Evolutionary conservation across 2,888 invertebrate species (phyloP).

Genomic region (Caenorhabditis afra): DNA sequence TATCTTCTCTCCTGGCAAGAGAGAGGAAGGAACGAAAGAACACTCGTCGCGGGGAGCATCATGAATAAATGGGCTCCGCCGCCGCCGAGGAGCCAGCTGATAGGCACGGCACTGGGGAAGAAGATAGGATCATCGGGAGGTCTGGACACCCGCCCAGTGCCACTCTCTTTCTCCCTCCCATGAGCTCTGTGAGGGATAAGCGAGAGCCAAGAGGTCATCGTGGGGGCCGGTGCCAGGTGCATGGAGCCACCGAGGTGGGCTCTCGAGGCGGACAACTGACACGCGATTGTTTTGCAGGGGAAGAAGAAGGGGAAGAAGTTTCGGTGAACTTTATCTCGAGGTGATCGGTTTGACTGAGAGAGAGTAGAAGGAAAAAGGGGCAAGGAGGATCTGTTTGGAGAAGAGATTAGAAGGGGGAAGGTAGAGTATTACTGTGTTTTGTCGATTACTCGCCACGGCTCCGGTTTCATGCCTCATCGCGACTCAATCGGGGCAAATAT

Average conservation of each 20-base stretch:
- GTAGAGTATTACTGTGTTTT: conserved; percentile 1
- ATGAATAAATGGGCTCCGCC: no score
- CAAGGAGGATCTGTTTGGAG: background rate
- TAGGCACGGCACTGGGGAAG: background rate
- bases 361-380: no score
- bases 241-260: conserved; percentile 8
- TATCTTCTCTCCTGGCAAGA: no score
- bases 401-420: background rate
- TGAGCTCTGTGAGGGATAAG: no score
- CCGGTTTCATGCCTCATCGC: conserved; percentile 52
- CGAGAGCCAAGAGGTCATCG: conserved; percentile 10
- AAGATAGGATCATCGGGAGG: conserved; percentile 1
- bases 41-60: background rate
- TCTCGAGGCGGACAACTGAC: background rate
- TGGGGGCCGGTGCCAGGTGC: conserved; percentile 15
- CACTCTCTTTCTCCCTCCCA: no score
- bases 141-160: no score
- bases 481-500: no score
- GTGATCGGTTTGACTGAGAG: no score
- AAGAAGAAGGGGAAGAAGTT: background rate
- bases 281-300: background rate
- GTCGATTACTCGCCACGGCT: conserved; percentile 28
- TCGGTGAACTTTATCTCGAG: background rate
- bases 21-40: background rate
- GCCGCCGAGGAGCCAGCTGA: no score